phyloP scores from a whole-genome alignment of 2,113 vertebrate genomes.

The Cynopterus brachyotis region DNA sequence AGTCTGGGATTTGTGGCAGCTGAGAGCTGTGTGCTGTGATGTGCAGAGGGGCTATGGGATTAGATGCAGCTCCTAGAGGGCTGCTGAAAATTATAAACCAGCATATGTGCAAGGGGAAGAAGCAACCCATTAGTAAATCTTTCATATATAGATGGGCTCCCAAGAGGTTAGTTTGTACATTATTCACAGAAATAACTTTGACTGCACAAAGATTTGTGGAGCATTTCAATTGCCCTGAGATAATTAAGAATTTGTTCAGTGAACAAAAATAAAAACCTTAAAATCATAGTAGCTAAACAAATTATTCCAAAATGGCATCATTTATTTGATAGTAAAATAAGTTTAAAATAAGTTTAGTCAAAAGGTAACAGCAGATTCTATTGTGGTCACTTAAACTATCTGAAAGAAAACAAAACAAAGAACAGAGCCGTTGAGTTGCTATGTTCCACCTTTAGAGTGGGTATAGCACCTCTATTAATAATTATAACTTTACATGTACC shows the following conservation, averaged over 20 bases:
- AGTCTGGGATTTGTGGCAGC: slow-evolving; percentile 59
- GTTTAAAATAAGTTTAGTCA: slow-evolving; percentile 56
- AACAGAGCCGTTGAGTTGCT: background rate
- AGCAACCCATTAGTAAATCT: slow-evolving; percentile 71
- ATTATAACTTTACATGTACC: background rate
- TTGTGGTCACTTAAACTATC: background rate
- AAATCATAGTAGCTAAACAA: slow-evolving; percentile 79
- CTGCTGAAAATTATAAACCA: slow-evolving; percentile 47
- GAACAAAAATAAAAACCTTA: slow-evolving; percentile 80
- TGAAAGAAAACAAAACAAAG: background rate
- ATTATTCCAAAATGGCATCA: slow-evolving; percentile 73
- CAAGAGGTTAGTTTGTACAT: slow-evolving; percentile 69
- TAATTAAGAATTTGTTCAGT: slow-evolving; percentile 82
- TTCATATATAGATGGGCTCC: slow-evolving; percentile 67
- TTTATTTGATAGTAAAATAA: slow-evolving; percentile 69
- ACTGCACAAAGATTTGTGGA: slow-evolving; percentile 71
- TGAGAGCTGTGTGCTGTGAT: slow-evolving; percentile 22
- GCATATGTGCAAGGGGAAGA: slow-evolving; percentile 43
- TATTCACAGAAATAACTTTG: slow-evolving; percentile 79
- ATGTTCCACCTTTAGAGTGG: background rate
- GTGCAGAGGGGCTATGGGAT: background rate
- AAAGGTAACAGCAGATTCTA: slow-evolving; percentile 67
- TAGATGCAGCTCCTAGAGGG: slow-evolving; percentile 48
- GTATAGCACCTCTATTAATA: background rate
- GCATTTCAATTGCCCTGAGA: slow-evolving; percentile 75